A percentile compares a stretch with the other conserved stretches of the same genome.
phyloP scores from a whole-genome alignment of 2,113 vertebrate genomes.

The Rallus limicola region DNA sequence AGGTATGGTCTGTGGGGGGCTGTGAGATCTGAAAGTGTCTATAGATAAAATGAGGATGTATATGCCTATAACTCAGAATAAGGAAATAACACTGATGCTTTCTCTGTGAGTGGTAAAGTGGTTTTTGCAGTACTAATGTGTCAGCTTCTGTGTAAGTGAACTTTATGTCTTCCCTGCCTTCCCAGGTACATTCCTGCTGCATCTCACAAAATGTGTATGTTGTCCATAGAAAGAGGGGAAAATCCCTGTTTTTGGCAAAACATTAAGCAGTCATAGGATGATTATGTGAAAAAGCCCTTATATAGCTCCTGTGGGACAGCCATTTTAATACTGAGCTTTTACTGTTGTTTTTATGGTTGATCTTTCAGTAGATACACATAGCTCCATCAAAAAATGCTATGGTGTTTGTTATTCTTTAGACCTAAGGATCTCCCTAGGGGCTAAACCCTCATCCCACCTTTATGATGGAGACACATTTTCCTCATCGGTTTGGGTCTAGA shows the following conservation, averaged over 20 bases:
- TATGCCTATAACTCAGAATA: constrained; percentile 28
- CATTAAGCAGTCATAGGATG: constrained; percentile 14
- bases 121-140: constrained; percentile 19
- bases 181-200: constrained; percentile 43
- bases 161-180: neutral
- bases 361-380: neutral
- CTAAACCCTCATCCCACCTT: neutral
- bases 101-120: constrained; percentile 30
- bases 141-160: constrained; percentile 49
- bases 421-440: neutral
- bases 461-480: neutral
- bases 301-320: constrained; percentile 14
- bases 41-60: constrained; percentile 53
- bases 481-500: neutral
- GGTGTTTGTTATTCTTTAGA: neutral
- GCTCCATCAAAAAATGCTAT: neutral
- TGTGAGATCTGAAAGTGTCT: neutral
- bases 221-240: constrained; percentile 27
- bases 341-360: constrained; percentile 21
- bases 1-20: neutral
- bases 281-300: constrained; percentile 46
- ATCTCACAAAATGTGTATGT: constrained; percentile 5
- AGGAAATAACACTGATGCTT: constrained; percentile 35
- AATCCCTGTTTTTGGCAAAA: constrained; percentile 40
- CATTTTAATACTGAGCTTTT: constrained; percentile 59